Conservation (phyloP, 2,888 invertebrate species). For the Ligdia adustata region DNA sequence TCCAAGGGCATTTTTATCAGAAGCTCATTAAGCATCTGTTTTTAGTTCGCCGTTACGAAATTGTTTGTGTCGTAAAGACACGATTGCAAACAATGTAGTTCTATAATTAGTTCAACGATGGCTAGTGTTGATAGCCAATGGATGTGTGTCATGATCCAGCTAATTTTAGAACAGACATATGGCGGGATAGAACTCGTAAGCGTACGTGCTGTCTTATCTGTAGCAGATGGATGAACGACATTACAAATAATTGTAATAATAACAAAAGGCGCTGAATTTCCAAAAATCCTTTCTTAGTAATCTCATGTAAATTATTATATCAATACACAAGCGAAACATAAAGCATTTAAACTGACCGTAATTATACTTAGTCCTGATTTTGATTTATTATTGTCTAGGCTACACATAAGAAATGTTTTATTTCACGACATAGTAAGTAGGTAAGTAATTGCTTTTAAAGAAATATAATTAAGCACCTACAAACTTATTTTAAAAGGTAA, state of each 20-base stretch:
- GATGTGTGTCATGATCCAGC: slow-evolving; percentile 44
- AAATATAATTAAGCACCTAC: too few species aligned
- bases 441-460: too few species aligned
- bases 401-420: too few species aligned
- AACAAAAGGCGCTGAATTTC: too few species aligned
- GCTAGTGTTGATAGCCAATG: slow-evolving; percentile 34
- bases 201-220: slow-evolving; percentile 37
- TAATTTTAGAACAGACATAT: slow-evolving; percentile 45
- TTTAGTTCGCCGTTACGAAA: slow-evolving; percentile 28
- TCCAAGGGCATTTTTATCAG: slow-evolving; percentile 8
- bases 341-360: too few species aligned
- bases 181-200: slow-evolving; percentile 40
- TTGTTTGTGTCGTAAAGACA: slow-evolving; percentile 42
- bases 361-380: too few species aligned
- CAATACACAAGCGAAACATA: too few species aligned
- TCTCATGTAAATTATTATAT: too few species aligned
- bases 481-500: slow-evolving; percentile 46
- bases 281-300: too few species aligned
- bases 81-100: slow-evolving; percentile 40
- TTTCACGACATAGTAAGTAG: too few species aligned
- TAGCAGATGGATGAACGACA: slow-evolving; percentile 31
- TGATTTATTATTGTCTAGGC: too few species aligned
- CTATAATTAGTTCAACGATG: slow-evolving; percentile 48
- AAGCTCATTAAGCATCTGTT: slow-evolving; percentile 5
- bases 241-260: slow-evolving; percentile 14